Evolutionary conservation across 2,113 vertebrate genomes (phyloP), one percentile per base, ranked within the genome.

Genomic region (Nycticebus coucang): DNA sequence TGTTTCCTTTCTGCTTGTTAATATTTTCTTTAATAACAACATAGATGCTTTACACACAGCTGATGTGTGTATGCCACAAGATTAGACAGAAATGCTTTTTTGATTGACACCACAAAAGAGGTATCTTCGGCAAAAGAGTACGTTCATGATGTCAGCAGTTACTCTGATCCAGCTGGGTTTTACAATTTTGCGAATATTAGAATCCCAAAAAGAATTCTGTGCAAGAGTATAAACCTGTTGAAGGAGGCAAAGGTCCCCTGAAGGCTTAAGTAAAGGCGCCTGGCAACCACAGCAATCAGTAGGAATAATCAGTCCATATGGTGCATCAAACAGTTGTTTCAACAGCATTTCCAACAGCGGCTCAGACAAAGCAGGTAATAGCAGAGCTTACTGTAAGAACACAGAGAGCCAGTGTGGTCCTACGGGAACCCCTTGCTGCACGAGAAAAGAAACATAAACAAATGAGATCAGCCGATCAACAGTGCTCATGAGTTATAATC

Each of bases 141-240:
- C 33, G 82, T 85, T 83, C 30, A 41, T 35, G 55, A 91, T 50
- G 28, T 21, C 75, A 92, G 84, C 85, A 89, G 33, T 79, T 68
- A 93, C 64, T 89, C 62, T 83, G 71, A 87, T 64, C 84, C 69
- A 45, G 17, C 11, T 33, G 22, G 45, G 55, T 89, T 82, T 87
- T 75, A 79, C 72, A 89, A 80, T 10, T 75, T 10, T 75, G 62
- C 87, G 59, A 62, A 57, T 69, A 87, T 79, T 2, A 79, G 62
- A 79, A 85, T 85, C 24, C 55, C 74, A n/a, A 89, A 66, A 95
- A 66, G 33, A 95, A 91, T 28, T 93, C 33, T 75, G 83, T 50
- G 22, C 24, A 85, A 37, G 66, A 82, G 35, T 68, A 35, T 66
- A 77, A 94, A 86, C 53, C 74, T 84, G 50, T 11, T 68, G 19